A percentile compares a stretch with the other conserved stretches of the same genome.
These are phyloP conservation scores for Limnephilus lunatus DNA, from an alignment of 2,888 invertebrate genomes.

Conservation along the genomic window DNA sequence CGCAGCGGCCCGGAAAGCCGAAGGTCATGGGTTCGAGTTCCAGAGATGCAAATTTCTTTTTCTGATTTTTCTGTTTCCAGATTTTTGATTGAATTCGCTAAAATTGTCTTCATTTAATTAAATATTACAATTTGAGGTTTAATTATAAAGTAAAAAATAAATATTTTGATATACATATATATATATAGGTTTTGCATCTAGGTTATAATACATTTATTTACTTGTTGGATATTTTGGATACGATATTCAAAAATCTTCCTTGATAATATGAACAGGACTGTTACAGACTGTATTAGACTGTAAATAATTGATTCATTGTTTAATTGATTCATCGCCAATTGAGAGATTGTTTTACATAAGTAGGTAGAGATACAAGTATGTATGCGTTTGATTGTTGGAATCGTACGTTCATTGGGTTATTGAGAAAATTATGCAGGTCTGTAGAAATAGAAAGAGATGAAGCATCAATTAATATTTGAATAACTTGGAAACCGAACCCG, in stretches of 20 bases:
- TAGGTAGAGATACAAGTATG: background rate
- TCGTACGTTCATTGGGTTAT: slow-evolving; percentile 16
- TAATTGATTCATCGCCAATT: slow-evolving; percentile 34
- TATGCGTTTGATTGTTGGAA: slow-evolving; percentile 2
- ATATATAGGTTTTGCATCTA: too few species aligned
- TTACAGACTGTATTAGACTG: background rate
- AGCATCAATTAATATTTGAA: background rate
- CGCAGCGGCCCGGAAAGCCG: too few species aligned
- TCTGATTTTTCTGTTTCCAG: too few species aligned
- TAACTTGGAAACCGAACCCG: background rate
- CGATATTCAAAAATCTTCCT: background rate
- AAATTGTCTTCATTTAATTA: too few species aligned
- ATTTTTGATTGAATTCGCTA: too few species aligned
- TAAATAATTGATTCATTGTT: slow-evolving; percentile 3
- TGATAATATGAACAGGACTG: background rate
- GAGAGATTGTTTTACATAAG: slow-evolving; percentile 3
- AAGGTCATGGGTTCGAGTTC: too few species aligned
- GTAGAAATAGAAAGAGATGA: background rate
- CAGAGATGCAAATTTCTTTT: too few species aligned
- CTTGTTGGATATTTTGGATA: background rate
- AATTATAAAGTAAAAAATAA: too few species aligned
- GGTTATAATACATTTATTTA: background rate
- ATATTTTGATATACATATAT: too few species aligned
- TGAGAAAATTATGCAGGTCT: slow-evolving; percentile 8
- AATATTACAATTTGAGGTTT: too few species aligned